Evolutionary conservation across 2,888 invertebrate genomes (phyloP), one percentile per base, ranked within the genome.

Genomic region (Scaptomyza tumidula): DNA sequence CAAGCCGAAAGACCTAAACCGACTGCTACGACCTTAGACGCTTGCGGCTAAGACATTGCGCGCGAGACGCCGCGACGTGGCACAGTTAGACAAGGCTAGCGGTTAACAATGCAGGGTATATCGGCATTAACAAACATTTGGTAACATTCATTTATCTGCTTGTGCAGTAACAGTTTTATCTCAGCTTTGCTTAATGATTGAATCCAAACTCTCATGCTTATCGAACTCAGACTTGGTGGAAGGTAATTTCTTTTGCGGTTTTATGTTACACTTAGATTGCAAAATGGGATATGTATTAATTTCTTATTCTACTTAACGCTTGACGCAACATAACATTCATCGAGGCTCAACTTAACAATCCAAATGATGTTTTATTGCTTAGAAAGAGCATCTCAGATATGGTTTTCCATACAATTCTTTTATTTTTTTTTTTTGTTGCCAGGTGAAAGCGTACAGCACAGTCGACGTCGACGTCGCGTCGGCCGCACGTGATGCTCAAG

Each of bases 401-500:
- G 52, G 39, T 37, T 19, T 16, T 7, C 13, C 14, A 43, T 10
- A 9, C 27, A 11, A 0, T 5, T 48, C 31, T 19, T 19, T 35
- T n/a, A 49, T 35, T 19, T 24, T 35, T 13, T 2, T 37, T 13
- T 6, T 48, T 35, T 35, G 29, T 16, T 48, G n/a, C 29, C 33
- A 19, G 55, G 43, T 55, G 71, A 55, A 61, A 57, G 70, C 45
- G 48, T 54, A 63, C 41, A 49, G 58, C 58, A 39, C 72, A 53
- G 76, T 71, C 66, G 57, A 58, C 64, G 76, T 71, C 66, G 57
- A 58, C 64, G 49, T 46, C 46, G 64, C 59, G 59, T 62, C 46
- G 67, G 71, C 77, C 73, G 79, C 73, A 84, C 87, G 77, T 82
- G 82, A 86, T 75, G 85, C 78, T 82, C 80, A 80, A 88, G 86